These are phyloP conservation scores for Trematocara stigmaticum DNA, from an alignment of 2,113 vertebrate genomes.

Conservation along the genomic window DNA sequence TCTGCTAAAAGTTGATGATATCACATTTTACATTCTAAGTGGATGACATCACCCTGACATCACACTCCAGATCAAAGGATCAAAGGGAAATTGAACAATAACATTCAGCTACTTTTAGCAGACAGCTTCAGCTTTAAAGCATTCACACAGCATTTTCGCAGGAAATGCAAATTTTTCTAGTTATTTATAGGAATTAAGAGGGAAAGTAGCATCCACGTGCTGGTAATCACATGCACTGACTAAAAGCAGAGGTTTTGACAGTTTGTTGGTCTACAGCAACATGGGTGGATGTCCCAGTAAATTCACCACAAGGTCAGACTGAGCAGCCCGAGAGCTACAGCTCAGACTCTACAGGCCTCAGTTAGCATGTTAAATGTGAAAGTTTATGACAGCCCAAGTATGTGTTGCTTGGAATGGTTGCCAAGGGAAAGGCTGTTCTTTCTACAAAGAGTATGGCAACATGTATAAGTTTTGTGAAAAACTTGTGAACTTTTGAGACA, in stretches of 20 bases:
- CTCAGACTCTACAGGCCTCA: background rate
- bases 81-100: too few relatives aligned
- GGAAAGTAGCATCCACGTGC: background rate
- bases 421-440: background rate
- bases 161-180: too few relatives aligned
- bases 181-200: background rate
- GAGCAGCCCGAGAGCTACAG: background rate
- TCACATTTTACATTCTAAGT: too few relatives aligned
- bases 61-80: too few relatives aligned
- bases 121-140: too few relatives aligned
- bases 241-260: background rate
- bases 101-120: too few relatives aligned
- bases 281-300: background rate
- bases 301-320: background rate
- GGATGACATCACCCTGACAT: too few relatives aligned
- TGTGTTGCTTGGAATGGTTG: background rate
- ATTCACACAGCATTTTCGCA: too few relatives aligned
- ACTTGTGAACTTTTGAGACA: background rate
- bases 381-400: background rate
- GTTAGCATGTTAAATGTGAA: background rate
- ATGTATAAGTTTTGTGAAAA: background rate
- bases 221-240: background rate
- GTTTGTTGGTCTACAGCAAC: background rate
- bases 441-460: background rate
- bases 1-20: too few relatives aligned